phyloP scores from a whole-genome alignment of 2,113 vertebrate species.

The Hassar affinis region DNA sequence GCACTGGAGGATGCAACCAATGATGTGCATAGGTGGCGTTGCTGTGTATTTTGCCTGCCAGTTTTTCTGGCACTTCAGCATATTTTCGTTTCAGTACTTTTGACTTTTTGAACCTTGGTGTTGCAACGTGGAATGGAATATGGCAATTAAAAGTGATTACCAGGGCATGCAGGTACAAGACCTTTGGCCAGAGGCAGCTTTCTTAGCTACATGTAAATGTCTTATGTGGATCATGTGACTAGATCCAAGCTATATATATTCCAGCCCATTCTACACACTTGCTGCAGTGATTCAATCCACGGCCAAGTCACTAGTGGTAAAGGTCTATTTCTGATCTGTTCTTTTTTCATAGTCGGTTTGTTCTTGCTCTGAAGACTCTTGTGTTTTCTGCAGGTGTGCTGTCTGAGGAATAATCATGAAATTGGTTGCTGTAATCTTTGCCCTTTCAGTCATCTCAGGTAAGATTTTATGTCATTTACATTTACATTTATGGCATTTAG shows the following conservation, averaged over 20 bases:
- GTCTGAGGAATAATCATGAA: slow-evolving; percentile 64
- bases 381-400: slow-evolving; percentile 56
- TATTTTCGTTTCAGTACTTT: slow-evolving; percentile 17
- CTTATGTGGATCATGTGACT: slow-evolving; percentile 46
- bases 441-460: slow-evolving; percentile 68
- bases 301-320: neutral
- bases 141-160: slow-evolving; percentile 68
- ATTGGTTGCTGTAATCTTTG: slow-evolving; percentile 59
- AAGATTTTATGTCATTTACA: slow-evolving; percentile 48
- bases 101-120: slow-evolving; percentile 42
- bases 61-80: no score
- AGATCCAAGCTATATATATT: slow-evolving; percentile 62
- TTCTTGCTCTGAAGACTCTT: slow-evolving; percentile 3
- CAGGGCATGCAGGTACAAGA: slow-evolving; percentile 47
- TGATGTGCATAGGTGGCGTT: no score
- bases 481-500: no score
- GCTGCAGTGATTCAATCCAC: slow-evolving; percentile 5
- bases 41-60: no score
- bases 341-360: neutral
- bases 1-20: no score
- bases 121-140: slow-evolving; percentile 62
- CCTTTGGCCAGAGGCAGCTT: slow-evolving; percentile 62
- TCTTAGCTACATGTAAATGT: slow-evolving; percentile 41
- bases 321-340: neutral
- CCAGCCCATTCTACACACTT: slow-evolving; percentile 1